A percentile compares a stretch with the other conserved stretches of the same genome.
Conservation (phyloP, 2,797 vertebrate genomes). For the Galaxias olidus region DNA sequence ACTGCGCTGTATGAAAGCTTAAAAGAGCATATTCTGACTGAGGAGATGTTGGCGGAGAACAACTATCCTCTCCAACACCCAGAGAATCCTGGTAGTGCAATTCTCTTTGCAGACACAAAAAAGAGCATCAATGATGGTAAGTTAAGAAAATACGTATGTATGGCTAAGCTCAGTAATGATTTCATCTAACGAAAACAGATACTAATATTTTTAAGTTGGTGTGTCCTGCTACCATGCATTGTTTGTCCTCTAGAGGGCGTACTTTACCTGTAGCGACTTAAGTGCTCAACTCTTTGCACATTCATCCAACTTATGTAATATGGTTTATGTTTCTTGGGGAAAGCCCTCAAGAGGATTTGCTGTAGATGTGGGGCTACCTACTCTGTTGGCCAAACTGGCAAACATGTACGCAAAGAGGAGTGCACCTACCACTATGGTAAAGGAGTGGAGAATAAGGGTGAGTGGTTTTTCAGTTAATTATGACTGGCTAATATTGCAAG, state of each 20-base stretch:
- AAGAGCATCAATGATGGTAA: constrained; percentile 67
- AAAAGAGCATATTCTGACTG: constrained; percentile 76
- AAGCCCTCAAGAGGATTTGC: constrained; percentile 80
- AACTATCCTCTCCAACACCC: constrained; percentile 77
- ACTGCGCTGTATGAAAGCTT: constrained; percentile 70
- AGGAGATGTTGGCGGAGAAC: constrained; percentile 73
- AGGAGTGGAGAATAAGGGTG: constrained; percentile 76
- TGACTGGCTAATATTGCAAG: neutral
- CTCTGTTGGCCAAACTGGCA: constrained; percentile 73
- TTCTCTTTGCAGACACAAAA: constrained; percentile 69
- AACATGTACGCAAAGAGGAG: constrained; percentile 77
- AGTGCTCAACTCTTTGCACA: neutral
- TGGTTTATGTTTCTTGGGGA: neutral
- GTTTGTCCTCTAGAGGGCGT: constrained; percentile 42
- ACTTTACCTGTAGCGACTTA: neutral
- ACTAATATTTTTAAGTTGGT: neutral
- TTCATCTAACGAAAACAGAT: too few relatives aligned
- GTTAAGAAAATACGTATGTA: constrained; percentile 26
- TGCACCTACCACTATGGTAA: constrained; percentile 82
- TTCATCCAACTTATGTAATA: neutral
- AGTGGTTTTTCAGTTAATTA: neutral
- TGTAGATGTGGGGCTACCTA: constrained; percentile 80
- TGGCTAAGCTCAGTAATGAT: too few relatives aligned
- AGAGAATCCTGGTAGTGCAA: constrained; percentile 69
- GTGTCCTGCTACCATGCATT: neutral